Base-by-base conservation (phyloP, 2,113 vertebrate genomes). In the Thalassarche chlororhynchos region DNA sequence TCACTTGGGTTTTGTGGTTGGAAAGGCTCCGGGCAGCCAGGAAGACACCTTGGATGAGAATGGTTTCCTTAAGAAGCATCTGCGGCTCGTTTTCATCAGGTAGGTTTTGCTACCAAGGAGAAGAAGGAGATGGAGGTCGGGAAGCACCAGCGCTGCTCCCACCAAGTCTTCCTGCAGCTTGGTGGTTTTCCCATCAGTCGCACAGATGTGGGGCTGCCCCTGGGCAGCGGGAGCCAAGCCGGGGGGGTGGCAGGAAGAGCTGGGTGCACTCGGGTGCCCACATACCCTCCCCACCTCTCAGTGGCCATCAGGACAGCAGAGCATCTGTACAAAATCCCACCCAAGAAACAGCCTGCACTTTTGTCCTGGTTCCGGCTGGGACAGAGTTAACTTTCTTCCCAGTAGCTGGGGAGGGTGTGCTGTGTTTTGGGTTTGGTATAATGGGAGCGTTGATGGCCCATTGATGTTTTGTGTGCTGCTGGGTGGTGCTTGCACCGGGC, bases 141-240 rank as follows among this genome's bases (percentile, higher is more conserved):
- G 60, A 82, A 81, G 46, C 9, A 6, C 28, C 23, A 7, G 51
- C 1, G 0, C 61, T 84, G 52, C 46, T 91, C n/a, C 84, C 5
- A 0, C 2, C 24, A 54, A 82, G 26, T 16, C 44, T 57, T 77
- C 58, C 54, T 0, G 1, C 24, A 29, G 24, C 34, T 60, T 2
- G 4, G 18, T 26, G 10, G 26, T 24, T 55, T 54, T 55, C 64
- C 32, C 31, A 24, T 44, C 0, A 0, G 38, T 38, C 5, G 2
- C 61, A 51, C 5, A 46, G 46, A 13, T 40, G 34, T 70, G 60
- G 28, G 38, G 29, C 46, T 60, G 38, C 42, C 68, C 19, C 1
- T 28, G 54, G 24, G 44, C 66, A 65, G 32, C 2, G 0, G 23
- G 28, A 75, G 38, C 17, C 1, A 3, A 51, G 26, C 24, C 1